Evolutionary conservation across 2,888 invertebrate species (phyloP).

Genomic region (Nipponacmea schrenckii): DNA sequence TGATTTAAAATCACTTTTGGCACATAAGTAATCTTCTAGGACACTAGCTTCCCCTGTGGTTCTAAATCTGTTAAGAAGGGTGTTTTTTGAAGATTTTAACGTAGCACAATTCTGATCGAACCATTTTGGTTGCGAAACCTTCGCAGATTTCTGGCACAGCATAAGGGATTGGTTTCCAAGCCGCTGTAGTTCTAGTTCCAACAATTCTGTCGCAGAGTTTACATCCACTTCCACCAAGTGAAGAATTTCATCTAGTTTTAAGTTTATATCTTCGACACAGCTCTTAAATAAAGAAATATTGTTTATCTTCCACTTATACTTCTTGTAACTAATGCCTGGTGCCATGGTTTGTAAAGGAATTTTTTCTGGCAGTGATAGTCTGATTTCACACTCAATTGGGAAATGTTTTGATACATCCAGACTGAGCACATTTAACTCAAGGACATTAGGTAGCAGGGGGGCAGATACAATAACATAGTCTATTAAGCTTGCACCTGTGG

Average conservation of each 20-base stretch:
- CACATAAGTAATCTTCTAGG: background rate
- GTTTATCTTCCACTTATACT: too few relatives aligned
- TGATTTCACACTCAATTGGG: too few relatives aligned
- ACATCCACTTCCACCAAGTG: background rate
- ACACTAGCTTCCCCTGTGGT: background rate
- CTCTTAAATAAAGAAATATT: too few relatives aligned
- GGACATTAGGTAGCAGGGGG: conserved; percentile 8
- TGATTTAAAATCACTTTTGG: background rate
- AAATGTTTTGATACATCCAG: conserved; percentile 12
- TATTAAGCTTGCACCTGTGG: conserved; percentile 1
- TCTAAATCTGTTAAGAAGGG: background rate
- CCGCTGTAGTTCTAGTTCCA: background rate
- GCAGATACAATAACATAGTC: conserved; percentile 16
- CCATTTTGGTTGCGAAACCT: background rate
- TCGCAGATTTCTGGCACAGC: too few relatives aligned
- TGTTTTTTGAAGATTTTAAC: background rate
- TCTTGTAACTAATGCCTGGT: too few relatives aligned
- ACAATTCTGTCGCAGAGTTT: background rate
- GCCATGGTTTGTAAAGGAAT: conserved; percentile 14
- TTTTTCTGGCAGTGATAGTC: too few relatives aligned
- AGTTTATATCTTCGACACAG: background rate
- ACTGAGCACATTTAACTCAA: conserved; percentile 15
- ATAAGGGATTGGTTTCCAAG: too few relatives aligned
- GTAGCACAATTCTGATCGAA: background rate
- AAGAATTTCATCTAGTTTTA: background rate